Conservation (phyloP, 2,888 invertebrate genomes). For the Cinara cedri region DNA sequence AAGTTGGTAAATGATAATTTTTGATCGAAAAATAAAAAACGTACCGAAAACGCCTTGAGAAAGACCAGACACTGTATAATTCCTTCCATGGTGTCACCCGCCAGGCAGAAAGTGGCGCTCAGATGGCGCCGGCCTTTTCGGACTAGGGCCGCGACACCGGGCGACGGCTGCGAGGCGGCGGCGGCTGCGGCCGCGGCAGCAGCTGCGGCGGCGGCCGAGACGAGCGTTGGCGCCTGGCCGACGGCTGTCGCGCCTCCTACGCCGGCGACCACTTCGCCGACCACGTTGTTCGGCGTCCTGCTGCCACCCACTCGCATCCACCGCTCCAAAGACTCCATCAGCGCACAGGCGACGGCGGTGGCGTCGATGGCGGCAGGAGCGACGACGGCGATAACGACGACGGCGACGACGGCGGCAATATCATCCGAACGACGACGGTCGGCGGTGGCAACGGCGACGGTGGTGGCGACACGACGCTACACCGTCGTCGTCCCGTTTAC, state of each 20-base stretch:
- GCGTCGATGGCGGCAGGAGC: neutral
- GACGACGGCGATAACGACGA: neutral
- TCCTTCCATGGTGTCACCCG: constrained; percentile 91
- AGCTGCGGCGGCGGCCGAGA: constrained; percentile 58
- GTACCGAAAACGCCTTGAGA: constrained; percentile 91
- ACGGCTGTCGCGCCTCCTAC: constrained; percentile 41
- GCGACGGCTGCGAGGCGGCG: constrained; percentile 73
- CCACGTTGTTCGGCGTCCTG: constrained; percentile 41
- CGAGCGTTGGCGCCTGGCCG: constrained; percentile 60
- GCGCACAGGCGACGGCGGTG: constrained; percentile 11
- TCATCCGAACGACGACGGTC: constrained; percentile 21
- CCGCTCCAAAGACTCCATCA: constrained; percentile 83
- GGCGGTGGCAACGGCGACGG: neutral
- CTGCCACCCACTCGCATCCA: constrained; percentile 71
- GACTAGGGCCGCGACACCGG: constrained; percentile 70
- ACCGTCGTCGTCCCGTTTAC: constrained; percentile 13
- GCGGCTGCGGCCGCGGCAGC: constrained; percentile 60
- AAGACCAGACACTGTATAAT: constrained; percentile 92
- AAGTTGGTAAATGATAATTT: neutral
- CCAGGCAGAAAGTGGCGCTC: constrained; percentile 86
- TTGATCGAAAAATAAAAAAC: constrained; percentile 62
- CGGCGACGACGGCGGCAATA: constrained; percentile 1
- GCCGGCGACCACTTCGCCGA: constrained; percentile 50
- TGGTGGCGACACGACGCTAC: neutral
- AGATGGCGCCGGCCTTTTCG: constrained; percentile 78